Base-by-base conservation (phyloP, 1,140 invertebrate genomes). In the Pomacea maculata region DNA sequence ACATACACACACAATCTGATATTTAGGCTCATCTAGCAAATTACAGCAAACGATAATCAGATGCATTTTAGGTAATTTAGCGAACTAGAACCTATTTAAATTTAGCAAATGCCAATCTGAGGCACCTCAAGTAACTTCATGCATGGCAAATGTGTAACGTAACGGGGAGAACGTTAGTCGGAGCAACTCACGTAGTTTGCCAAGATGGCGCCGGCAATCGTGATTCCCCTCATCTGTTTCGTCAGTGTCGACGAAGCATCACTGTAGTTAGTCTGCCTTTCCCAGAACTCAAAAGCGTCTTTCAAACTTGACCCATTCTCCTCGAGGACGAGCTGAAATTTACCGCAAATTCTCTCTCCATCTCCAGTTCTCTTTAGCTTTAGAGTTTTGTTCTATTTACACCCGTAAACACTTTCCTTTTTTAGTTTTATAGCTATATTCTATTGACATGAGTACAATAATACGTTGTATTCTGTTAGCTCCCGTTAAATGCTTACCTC, bases 11-110 rank as follows among this genome's bases (percentile, higher is more conserved):
- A 77, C 75, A 67, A 7, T 8, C 54, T 57, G 15, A 76, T 21
- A 76, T 55, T 2, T 12, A 25, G 11, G 57, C 54, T 34, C 74
- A 76, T 57, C 17, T 55, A 76, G 19, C 34, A 17, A 11, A 52
- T 57, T 57, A 76, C 54, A 76, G 52, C 52, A 52, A 76, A 14
- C 34, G 15, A n/a, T 21, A n/a, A 17, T 52, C 75, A 77, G 57
- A 77, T 63, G 65, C 75, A 77, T 57, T 64, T 63, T 45, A 74
- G 72, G 55, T 45, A 74, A 54, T 54, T 45, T 54, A 54, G 55
- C 45, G 52, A 17, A 54, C 10, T n/a, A 2, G 9, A 34, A 45
- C 34, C 34, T 15, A 0, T 25, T 71, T 25, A 19, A 71, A 15
- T 14, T 29, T 34, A 25, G 0, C 25, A 71, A n/a, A 71, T 25